Percentiles rank a stretch among this genome's conserved stretches.
Conservation (phyloP, 2,113 vertebrate genomes). For the Sigmodon hispidus region DNA sequence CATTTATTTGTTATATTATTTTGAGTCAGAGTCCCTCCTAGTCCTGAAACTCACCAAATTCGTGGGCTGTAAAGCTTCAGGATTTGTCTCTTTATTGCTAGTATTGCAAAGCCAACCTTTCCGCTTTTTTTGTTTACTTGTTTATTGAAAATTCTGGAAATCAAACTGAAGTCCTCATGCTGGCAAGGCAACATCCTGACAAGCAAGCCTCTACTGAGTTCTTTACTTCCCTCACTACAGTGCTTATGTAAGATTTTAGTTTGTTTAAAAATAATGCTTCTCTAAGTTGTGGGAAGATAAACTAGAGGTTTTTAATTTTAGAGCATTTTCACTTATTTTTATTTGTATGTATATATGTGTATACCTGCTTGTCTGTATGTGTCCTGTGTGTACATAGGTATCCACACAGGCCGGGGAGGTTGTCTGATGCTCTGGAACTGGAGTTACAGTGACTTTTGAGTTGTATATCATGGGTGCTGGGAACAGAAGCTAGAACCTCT, state of each 20-base stretch:
- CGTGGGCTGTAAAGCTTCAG: neutral
- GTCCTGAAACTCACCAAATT: neutral
- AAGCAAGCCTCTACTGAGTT: neutral
- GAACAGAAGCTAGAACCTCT: neutral
- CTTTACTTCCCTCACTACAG: neutral
- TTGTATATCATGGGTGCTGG: neutral
- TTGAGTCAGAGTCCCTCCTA: neutral
- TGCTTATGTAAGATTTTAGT: neutral
- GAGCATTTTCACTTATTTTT: neutral
- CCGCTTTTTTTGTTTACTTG: neutral
- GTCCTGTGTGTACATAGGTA: neutral
- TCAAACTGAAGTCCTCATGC: neutral
- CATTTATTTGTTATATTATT: neutral
- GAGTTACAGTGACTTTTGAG: neutral
- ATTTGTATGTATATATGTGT: neutral
- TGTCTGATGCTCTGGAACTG: neutral
- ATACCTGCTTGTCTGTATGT: neutral
- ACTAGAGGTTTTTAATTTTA: neutral
- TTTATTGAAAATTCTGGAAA: neutral
- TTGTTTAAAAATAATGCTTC: neutral
- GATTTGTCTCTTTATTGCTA: neutral
- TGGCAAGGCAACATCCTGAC: neutral
- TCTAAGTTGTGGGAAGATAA: neutral
- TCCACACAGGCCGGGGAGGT: too few relatives aligned
- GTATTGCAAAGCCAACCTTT: neutral